Percentiles rank a stretch among this genome's conserved stretches.
Conservation (phyloP, 1,140 invertebrate genomes). For the Metopolophium dirhodum region DNA sequence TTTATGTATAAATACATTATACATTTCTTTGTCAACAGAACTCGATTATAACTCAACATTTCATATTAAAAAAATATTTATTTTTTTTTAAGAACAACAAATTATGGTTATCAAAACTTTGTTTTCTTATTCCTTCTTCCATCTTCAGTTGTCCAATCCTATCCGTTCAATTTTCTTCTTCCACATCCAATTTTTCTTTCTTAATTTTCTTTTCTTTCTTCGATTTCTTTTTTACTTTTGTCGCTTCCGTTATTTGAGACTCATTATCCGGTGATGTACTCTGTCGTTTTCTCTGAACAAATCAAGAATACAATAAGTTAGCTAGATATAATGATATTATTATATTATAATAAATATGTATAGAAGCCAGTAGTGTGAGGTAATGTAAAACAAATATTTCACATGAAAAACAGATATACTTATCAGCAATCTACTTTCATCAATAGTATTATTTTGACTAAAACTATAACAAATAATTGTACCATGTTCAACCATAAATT, state of each 20-base stretch:
- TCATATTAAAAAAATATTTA: neutral
- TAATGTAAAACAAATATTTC: neutral
- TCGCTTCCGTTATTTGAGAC: neutral
- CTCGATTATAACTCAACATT: neutral
- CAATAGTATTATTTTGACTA: no score
- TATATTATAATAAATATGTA: neutral
- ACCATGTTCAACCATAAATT: neutral
- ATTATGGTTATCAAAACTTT: neutral
- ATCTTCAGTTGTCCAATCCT: neutral
- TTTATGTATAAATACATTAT: neutral
- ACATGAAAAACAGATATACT: neutral
- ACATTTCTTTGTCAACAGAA: neutral
- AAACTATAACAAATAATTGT: no score
- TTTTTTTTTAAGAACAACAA: neutral
- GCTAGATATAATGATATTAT: neutral
- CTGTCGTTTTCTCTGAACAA: constrained; percentile 25
- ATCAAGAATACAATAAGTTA: neutral
- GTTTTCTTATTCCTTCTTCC: neutral
- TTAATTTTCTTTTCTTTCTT: neutral
- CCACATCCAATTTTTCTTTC: neutral
- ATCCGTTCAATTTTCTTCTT: neutral
- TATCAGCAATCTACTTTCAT: neutral
- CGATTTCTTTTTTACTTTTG: constrained; percentile 50
- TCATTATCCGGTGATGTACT: neutral
- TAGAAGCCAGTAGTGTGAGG: neutral